phyloP scores from a whole-genome alignment of 2,113 vertebrate species.

The Microcebus lehilahytsara region DNA sequence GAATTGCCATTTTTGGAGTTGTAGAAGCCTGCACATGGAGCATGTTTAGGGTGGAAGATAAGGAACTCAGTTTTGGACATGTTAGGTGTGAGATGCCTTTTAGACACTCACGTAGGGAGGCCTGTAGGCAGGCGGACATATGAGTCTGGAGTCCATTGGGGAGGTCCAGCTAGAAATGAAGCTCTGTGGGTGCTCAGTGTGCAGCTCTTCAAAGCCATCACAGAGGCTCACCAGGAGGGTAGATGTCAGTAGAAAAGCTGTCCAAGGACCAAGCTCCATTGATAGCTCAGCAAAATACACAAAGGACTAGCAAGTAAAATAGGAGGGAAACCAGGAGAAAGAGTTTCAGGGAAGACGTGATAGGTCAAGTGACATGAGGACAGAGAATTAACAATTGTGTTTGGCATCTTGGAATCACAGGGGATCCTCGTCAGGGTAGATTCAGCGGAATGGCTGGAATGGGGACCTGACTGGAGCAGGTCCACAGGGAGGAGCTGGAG shows the following conservation, averaged over 20 bases:
- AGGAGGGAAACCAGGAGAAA: not conserved
- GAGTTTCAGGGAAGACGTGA: not conserved
- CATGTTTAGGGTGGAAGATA: not conserved
- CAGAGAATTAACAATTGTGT: not conserved
- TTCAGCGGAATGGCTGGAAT: not conserved
- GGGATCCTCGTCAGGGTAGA: not conserved
- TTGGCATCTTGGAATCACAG: not conserved
- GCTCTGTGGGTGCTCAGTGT: not conserved
- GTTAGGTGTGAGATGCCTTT: not conserved
- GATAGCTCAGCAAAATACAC: not conserved
- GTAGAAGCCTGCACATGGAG: not conserved
- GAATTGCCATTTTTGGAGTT: not conserved
- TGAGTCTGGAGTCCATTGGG: not conserved
- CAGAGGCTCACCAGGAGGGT: not conserved
- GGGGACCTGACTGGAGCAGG: not conserved
- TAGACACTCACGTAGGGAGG: not conserved
- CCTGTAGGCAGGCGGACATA: not conserved
- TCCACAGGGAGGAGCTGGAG: not conserved
- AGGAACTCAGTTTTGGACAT: not conserved
- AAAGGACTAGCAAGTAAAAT: not conserved
- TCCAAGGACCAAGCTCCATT: not conserved
- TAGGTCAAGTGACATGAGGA: not conserved
- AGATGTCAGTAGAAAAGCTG: not conserved
- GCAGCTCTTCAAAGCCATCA: not conserved
- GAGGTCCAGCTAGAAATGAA: not conserved